Evolutionary conservation across 2,888 invertebrate genomes (phyloP).

Genomic region (Lasioglossum morio): DNA sequence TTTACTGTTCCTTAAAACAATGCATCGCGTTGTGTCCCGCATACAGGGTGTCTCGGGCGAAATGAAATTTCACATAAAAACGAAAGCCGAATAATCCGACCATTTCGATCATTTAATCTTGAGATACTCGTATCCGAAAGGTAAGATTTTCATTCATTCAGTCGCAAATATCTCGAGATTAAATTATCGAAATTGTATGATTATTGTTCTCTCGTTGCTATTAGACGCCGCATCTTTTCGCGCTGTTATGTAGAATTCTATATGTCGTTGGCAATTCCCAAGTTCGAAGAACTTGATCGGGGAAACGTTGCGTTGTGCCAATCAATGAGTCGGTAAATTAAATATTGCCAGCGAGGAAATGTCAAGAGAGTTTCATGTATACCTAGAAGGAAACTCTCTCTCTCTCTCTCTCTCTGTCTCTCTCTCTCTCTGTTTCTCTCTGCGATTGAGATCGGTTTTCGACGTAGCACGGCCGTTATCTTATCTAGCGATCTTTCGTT

Average conservation of each 20-base stretch:
- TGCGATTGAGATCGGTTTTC: constrained; percentile 32
- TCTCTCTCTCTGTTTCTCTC: too few relatives aligned
- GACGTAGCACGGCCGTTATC: constrained; percentile 52
- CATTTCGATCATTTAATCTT: too few relatives aligned
- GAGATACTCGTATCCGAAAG: neutral
- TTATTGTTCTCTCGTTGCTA: neutral
- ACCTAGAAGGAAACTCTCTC: neutral
- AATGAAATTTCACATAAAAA: too few relatives aligned
- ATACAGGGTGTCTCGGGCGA: neutral
- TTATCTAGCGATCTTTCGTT: constrained; percentile 61
- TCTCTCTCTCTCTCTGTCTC: too few relatives aligned
- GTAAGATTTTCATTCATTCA: neutral
- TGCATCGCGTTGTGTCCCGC: neutral
- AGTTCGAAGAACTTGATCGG: neutral
- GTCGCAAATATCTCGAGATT: neutral
- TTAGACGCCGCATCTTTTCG: neutral
- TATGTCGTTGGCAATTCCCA: neutral
- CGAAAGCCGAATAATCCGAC: too few relatives aligned
- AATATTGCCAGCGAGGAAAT: neutral
- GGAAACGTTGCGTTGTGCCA: neutral
- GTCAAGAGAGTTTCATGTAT: neutral
- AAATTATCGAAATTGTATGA: neutral
- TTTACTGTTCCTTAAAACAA: neutral
- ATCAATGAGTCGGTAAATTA: neutral
- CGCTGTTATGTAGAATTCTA: neutral